Base-by-base conservation (phyloP, 2,888 invertebrate species). In the Drosophila formosana region DNA sequence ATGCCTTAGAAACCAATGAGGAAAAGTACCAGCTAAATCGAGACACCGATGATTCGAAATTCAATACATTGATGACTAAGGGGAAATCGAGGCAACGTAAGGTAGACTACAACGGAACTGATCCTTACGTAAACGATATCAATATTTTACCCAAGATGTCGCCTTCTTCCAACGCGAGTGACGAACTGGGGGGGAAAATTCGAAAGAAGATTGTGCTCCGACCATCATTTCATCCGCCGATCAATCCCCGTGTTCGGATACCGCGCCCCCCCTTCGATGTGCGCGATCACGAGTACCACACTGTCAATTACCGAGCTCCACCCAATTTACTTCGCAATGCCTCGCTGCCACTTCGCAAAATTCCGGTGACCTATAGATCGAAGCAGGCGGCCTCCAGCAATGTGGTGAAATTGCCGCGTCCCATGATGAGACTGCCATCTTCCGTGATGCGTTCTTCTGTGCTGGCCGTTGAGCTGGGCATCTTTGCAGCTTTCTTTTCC, bases 191-290 rank as follows among this genome's bases (percentile, higher is more conserved):
- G 25, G 43, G 25, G 5, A 26, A 13, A 28, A 28, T 18, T 37
- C 18, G 28, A 13, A 41, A 61, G 4, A 63, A 23, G 37, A 9
- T 46, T 26, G 47, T 41, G 25, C 7, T 41, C 0, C 61, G 71
- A n/a, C 72, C 72, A 25, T 57, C 67, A 2, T 82, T 67, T 5
- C 47, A 79, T 62, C 85, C 88, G 3, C 85, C 85, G 0, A 34
- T 85, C 1, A 85, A 85, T 73, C 88, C 84, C 0, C 75, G 85
- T 9, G 61, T 85, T 4, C 85, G 77, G 6, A 60, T 67, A 46
- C 85, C 85, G 2, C 76, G 66, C 0, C 85, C 85, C 0, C 85
- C 85, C 1, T 85, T 85, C 26, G 85, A 85, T 69, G 88, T 60
- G 0, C 69, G 85, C 3, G 80, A 87, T 23, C 75, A 74, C 5